Conservation (phyloP, 2,888 invertebrate species). For the Tethea ocularis region DNA sequence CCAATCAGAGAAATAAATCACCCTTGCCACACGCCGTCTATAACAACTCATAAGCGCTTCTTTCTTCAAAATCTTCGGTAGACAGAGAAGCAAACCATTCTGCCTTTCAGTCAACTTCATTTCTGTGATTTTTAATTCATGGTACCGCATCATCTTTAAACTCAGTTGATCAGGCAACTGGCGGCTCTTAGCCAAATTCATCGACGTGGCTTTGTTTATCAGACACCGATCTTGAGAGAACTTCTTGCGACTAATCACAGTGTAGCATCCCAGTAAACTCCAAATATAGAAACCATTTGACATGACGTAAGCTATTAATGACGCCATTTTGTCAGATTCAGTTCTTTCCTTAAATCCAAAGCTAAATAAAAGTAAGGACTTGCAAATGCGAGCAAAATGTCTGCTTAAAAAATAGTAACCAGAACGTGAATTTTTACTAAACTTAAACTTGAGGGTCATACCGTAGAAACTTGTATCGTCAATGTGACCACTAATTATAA, state of each 20-base stretch:
- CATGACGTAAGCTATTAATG: slow-evolving; percentile 33
- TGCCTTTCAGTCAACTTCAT: slow-evolving; percentile 24
- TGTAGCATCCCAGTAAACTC: slow-evolving; percentile 38
- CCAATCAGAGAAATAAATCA: slow-evolving; percentile 46
- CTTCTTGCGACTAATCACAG: slow-evolving; percentile 25
- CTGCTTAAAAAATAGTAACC: slow-evolving; percentile 18
- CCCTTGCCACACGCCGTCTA: slow-evolving; percentile 23
- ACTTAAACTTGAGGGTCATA: slow-evolving; percentile 15
- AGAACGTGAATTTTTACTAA: neutral
- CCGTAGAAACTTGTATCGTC: slow-evolving; percentile 14
- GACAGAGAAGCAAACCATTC: slow-evolving; percentile 28
- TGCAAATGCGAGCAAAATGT: slow-evolving; percentile 37
- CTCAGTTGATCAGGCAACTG: slow-evolving; percentile 36
- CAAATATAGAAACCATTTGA: slow-evolving; percentile 42
- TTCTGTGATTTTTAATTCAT: slow-evolving; percentile 27
- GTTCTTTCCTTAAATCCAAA: slow-evolving; percentile 21
- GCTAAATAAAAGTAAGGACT: slow-evolving; percentile 40
- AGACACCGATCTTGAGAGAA: slow-evolving; percentile 27
- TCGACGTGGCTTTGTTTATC: slow-evolving; percentile 16
- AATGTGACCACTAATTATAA: slow-evolving; percentile 18
- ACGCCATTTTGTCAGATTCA: slow-evolving; percentile 31
- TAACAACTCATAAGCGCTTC: slow-evolving; percentile 32
- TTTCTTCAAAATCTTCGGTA: slow-evolving; percentile 34
- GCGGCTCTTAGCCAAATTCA: slow-evolving; percentile 25
- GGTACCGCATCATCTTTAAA: slow-evolving; percentile 31